Conservation (phyloP, 1,140 invertebrate genomes). For the Cotesia vestalis region DNA sequence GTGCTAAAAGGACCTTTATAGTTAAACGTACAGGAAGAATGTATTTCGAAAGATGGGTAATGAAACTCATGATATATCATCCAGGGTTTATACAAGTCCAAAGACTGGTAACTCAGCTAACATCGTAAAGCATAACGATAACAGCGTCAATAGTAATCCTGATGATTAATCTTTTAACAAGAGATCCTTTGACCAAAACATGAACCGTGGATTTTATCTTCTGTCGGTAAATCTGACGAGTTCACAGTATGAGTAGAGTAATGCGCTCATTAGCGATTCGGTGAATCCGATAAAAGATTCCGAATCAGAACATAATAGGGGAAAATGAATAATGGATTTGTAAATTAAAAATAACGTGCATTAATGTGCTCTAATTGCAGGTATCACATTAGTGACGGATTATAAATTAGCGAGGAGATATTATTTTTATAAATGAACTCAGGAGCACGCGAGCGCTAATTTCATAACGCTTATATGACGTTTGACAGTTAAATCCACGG, state of each 20-base stretch:
- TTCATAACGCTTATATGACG: no score
- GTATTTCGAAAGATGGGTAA: constrained; percentile 48
- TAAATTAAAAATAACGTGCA: no score
- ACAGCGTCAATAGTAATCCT: neutral
- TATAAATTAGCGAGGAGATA: neutral
- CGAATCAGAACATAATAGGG: no score
- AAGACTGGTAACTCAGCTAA: neutral
- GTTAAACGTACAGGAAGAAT: constrained; percentile 52
- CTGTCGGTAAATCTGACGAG: no score
- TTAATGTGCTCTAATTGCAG: neutral
- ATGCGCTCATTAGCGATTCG: no score
- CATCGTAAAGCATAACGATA: constrained; percentile 6
- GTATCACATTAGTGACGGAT: neutral
- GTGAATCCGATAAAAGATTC: no score
- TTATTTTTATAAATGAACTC: no score
- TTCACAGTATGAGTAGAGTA: no score
- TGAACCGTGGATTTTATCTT: no score
- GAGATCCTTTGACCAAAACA: neutral
- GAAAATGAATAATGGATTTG: no score
- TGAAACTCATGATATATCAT: constrained; percentile 56
- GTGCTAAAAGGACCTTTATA: constrained; percentile 46
- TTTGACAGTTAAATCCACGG: no score
- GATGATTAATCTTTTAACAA: neutral
- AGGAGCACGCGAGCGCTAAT: no score
- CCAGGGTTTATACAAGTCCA: constrained; percentile 21